Percentiles rank a stretch among this genome's conserved stretches.
These are phyloP conservation scores for Pyralis farinalis DNA, from an alignment of 2,888 invertebrate species.

Conservation along the genomic window DNA sequence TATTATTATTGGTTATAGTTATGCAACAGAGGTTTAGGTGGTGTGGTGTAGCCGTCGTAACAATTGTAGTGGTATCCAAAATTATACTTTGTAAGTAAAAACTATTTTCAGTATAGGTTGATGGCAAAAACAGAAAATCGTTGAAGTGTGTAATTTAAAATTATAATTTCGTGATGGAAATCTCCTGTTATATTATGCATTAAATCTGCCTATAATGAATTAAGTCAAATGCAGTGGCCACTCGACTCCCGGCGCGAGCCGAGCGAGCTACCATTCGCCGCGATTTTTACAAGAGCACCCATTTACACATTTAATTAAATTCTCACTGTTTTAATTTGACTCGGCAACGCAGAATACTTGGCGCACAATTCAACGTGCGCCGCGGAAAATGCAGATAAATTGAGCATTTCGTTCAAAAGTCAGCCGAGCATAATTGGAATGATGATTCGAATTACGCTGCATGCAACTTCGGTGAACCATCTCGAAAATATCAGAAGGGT, in stretches of 20 bases:
- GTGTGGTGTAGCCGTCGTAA: no score
- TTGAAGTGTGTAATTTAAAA: slow-evolving; percentile 1
- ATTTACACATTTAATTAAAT: slow-evolving; percentile 76
- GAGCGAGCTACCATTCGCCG: slow-evolving; percentile 22
- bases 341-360: slow-evolving; percentile 56
- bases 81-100: no score
- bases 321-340: slow-evolving; percentile 74
- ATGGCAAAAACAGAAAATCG: background rate
- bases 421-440: slow-evolving; percentile 8
- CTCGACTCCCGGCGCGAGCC: slow-evolving; percentile 26
- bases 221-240: slow-evolving; percentile 50
- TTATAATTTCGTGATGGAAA: slow-evolving; percentile 3
- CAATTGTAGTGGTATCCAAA: no score
- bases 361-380: slow-evolving; percentile 40
- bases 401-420: slow-evolving; percentile 8
- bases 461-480: no score
- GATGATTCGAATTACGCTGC: background rate
- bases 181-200: slow-evolving; percentile 20
- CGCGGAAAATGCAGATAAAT: slow-evolving; percentile 14
- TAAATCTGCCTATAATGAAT: slow-evolving; percentile 45
- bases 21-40: no score
- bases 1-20: no score
- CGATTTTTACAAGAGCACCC: slow-evolving; percentile 66
- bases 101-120: no score
- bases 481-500: no score